Evolutionary conservation across 2,888 invertebrate genomes (phyloP), one percentile per base, ranked within the genome.

Genomic region (Acleris laterana): DNA sequence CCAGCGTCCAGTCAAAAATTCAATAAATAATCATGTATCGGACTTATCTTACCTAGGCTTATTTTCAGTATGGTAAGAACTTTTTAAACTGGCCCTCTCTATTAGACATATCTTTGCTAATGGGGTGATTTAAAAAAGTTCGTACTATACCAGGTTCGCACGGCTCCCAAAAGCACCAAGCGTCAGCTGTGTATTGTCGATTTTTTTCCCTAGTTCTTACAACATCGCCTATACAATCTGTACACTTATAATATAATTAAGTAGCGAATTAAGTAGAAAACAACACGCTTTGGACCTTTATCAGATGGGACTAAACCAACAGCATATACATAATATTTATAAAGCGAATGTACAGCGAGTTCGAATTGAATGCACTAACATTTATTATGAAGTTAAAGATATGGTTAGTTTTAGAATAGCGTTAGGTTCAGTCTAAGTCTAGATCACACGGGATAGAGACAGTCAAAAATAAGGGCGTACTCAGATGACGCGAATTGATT

Each of bases 181-280:
- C 72, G 76, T 85, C 86, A 89, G 88, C 87, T 76, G 75, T 82
- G 87, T 90, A 90, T 90, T 90, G 90, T 90, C 90, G 84, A 77
- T 78, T 81, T 81, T 84, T 81, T 84, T 78, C 80, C 75, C 71
- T 74, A 79, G 74, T 77, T 80, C 74, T 77, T 75, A 59, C 25
- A 53, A 74, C 70, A 63, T 75, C 75, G 77, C 78, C 72, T 72
- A 72, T 72, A 70, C 68, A 73, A 69, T 72, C 76, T 80, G 75
- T 82, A 82, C 77, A 79, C 70, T 75, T 64, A 44, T 42, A 20
- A 57, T 69, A 68, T 71, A 70, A 68, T 71, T 76, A 72, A 71
- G 72, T 71, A 44, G 57, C 64, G 44, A 70, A 68, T 56, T 57
- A 73, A 75, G 69, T 70, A 70, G 68, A 65, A 72, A 76, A 77